Conservation (phyloP, 2,888 invertebrate species). For the Drosophila macrospina region DNA sequence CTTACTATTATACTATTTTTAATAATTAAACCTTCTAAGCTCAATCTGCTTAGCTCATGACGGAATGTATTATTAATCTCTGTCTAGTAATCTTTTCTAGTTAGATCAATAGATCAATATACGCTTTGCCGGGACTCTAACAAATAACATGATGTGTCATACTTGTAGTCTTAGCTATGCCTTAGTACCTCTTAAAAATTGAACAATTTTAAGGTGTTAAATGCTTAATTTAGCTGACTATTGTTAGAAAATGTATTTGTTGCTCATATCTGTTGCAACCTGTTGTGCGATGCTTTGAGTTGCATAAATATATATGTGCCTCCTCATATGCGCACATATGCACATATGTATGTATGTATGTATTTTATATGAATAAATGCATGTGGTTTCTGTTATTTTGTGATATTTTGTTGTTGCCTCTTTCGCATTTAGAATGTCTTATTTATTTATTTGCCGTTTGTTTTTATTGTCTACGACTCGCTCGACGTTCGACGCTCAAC, state of each 20-base stretch:
- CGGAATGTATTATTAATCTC: too few species aligned
- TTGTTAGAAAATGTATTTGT: constrained; percentile 12
- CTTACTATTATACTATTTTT: background rate
- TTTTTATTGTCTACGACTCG: constrained; percentile 59
- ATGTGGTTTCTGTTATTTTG: constrained; percentile 33
- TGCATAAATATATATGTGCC: constrained; percentile 36
- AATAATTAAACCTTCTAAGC: too few species aligned
- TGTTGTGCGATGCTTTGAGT: constrained; percentile 39
- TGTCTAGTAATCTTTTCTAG: too few species aligned
- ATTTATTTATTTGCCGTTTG: constrained; percentile 72
- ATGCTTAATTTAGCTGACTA: too few species aligned
- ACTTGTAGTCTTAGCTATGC: too few species aligned
- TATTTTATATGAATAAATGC: constrained; percentile 4
- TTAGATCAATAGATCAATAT: too few species aligned
- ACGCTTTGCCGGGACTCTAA: too few species aligned
- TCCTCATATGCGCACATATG: background rate
- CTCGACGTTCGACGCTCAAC: constrained; percentile 6
- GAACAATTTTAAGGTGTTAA: too few species aligned
- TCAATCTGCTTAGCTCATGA: too few species aligned
- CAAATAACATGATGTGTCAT: too few species aligned
- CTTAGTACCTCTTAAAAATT: too few species aligned
- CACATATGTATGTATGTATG: background rate
- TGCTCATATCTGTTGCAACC: constrained; percentile 45
- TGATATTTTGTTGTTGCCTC: constrained; percentile 37
- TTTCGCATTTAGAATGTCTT: constrained; percentile 62